phyloP scores from a whole-genome alignment of 2,888 invertebrate species.

The Andrena marginata region DNA sequence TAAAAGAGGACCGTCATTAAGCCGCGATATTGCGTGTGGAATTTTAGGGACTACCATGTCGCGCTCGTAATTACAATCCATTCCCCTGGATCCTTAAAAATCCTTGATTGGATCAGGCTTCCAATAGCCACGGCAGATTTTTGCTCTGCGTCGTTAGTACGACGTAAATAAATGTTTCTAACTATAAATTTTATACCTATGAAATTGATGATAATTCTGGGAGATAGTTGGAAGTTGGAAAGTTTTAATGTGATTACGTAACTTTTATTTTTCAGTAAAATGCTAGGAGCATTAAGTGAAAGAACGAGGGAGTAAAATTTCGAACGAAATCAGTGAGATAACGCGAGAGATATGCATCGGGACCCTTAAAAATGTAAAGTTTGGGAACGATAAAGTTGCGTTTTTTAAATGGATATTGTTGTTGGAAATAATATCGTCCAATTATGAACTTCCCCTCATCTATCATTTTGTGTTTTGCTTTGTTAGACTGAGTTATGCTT shows the following conservation, averaged over 20 bases:
- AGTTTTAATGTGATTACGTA: not conserved
- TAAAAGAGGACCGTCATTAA: constrained; percentile 65
- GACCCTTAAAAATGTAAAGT: not conserved
- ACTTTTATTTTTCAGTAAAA: not conserved
- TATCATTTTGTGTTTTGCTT: not conserved
- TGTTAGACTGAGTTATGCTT: not conserved
- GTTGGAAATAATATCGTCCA: not conserved
- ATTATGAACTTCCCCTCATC: not conserved
- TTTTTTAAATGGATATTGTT: not conserved
- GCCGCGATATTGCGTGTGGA: constrained; percentile 67
- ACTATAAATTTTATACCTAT: not conserved
- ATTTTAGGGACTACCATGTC: constrained; percentile 43
- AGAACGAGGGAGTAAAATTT: not conserved
- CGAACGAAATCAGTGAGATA: not conserved
- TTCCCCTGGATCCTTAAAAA: constrained; percentile 10
- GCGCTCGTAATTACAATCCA: constrained; percentile 42
- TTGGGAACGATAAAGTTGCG: not conserved
- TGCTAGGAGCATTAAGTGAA: not conserved
- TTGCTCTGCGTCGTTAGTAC: not conserved
- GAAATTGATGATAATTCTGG: not conserved
- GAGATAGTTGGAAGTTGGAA: not conserved
- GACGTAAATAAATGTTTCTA: not conserved
- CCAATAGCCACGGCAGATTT: not conserved
- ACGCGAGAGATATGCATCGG: not conserved
- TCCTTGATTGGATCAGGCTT: constrained; percentile 3